Evolutionary conservation across 1,140 invertebrate species (phyloP).

Genomic region (Meloidogyne chitwoodi): DNA sequence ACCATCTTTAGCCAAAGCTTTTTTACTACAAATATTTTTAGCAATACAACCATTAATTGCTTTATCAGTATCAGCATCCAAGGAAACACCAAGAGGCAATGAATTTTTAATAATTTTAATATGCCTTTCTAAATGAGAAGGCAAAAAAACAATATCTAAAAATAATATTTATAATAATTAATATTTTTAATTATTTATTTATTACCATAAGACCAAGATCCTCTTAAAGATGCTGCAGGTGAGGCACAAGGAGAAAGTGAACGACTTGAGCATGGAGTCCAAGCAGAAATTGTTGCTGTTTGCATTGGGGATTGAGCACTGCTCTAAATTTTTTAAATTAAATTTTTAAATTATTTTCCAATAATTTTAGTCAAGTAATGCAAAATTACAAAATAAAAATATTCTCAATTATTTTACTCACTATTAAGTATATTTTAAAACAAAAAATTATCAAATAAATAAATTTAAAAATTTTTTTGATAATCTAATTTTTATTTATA

Average conservation of each 20-base stretch:
- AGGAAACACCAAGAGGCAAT: slow-evolving; percentile 62
- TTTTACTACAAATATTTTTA: slow-evolving; percentile 64
- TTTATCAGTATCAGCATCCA: slow-evolving; percentile 64
- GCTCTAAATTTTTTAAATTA: too few relatives aligned
- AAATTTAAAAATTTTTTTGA: too few relatives aligned
- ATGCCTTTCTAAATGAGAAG: slow-evolving; percentile 25
- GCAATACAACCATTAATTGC: slow-evolving; percentile 70
- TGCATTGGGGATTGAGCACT: slow-evolving; percentile 22
- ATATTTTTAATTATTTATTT: slow-evolving; percentile 14
- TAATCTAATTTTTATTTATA: too few relatives aligned
- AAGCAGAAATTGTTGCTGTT: slow-evolving; percentile 43
- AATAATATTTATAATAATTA: too few relatives aligned
- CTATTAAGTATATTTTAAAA: too few relatives aligned
- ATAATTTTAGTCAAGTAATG: too few relatives aligned
- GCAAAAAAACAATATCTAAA: slow-evolving; percentile 17
- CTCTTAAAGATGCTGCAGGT: slow-evolving; percentile 39
- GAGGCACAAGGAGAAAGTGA: slow-evolving; percentile 53
- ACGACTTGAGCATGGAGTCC: slow-evolving; percentile 52
- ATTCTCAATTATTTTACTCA: too few relatives aligned
- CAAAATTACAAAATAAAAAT: too few relatives aligned
- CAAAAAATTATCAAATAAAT: too few relatives aligned
- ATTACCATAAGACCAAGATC: slow-evolving; percentile 56
- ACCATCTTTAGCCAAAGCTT: slow-evolving; percentile 67
- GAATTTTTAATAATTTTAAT: slow-evolving; percentile 60
- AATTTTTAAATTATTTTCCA: too few relatives aligned